A percentile compares a stretch with the other conserved stretches of the same genome.
Conservation (phyloP, 2,888 invertebrate species). For the Pristionchus fissidentatus region DNA sequence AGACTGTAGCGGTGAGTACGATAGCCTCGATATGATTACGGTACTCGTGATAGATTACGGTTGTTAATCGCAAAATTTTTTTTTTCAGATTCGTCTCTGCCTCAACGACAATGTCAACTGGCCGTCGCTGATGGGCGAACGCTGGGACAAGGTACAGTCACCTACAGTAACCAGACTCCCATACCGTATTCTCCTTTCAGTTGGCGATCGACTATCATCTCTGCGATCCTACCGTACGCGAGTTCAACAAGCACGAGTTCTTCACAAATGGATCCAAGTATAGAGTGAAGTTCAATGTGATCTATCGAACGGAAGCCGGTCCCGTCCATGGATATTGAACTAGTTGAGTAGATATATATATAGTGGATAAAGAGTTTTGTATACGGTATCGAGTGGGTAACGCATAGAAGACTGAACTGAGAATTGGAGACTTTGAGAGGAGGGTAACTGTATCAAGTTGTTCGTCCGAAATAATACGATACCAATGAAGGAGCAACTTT, state of each 20-base stretch:
- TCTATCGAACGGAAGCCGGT: conserved; percentile 14
- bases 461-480: too few relatives aligned
- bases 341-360: background rate
- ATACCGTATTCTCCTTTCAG: background rate
- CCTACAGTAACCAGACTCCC: background rate
- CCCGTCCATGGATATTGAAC: conserved; percentile 3
- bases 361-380: conserved; percentile 29
- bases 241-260: conserved; percentile 22
- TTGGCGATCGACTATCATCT: conserved; percentile 44
- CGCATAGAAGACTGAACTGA: background rate
- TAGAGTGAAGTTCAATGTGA: conserved; percentile 42
- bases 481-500: too few relatives aligned
- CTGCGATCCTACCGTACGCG: background rate
- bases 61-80: too few relatives aligned
- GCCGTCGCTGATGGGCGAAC: conserved; percentile 21
- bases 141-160: conserved; percentile 38
- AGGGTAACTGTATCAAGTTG: background rate
- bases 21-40: background rate
- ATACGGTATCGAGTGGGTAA: conserved; percentile 8
- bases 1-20: background rate
- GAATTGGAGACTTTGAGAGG: background rate
- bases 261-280: conserved; percentile 14
- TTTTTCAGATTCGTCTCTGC: conserved; percentile 9
- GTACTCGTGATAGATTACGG: background rate
- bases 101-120: conserved; percentile 19